Conservation (phyloP, 2,888 invertebrate species). For the Perizoma affinitatum region DNA sequence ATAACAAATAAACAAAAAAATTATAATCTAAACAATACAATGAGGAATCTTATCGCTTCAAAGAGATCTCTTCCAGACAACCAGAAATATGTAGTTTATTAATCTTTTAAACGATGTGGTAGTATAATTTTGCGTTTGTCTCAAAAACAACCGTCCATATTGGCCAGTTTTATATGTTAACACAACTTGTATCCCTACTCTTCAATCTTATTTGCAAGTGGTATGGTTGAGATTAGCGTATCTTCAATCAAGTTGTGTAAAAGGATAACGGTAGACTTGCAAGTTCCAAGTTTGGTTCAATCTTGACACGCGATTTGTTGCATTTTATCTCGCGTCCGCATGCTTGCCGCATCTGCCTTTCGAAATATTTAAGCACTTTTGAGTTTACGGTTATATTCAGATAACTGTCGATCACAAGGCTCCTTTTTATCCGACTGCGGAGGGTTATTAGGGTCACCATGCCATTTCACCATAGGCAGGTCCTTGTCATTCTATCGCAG, state of each 20-base stretch:
- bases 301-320: conserved; percentile 75
- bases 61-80: too few species aligned
- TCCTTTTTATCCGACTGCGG: too few species aligned
- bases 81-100: background rate
- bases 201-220: conserved; percentile 11
- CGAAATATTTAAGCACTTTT: conserved; percentile 26
- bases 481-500: too few species aligned
- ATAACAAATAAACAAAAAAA: too few species aligned
- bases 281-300: conserved; percentile 63
- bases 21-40: too few species aligned
- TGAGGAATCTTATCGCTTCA: too few species aligned
- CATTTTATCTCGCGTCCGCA: conserved; percentile 60
- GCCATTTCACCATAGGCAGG: too few species aligned
- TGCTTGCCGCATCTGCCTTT: conserved; percentile 32
- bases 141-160: conserved; percentile 34
- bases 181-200: conserved; percentile 3
- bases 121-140: conserved; percentile 20
- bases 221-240: conserved; percentile 25
- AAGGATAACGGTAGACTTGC: conserved; percentile 67
- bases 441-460: too few species aligned
- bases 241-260: conserved; percentile 22
- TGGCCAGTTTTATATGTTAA: conserved; percentile 32
- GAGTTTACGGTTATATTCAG: conserved; percentile 15
- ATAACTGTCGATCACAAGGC: too few species aligned
- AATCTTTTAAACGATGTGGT: conserved; percentile 3